Base-by-base conservation (phyloP, 2,888 invertebrate species). In the Drosophila melanosoma region DNA sequence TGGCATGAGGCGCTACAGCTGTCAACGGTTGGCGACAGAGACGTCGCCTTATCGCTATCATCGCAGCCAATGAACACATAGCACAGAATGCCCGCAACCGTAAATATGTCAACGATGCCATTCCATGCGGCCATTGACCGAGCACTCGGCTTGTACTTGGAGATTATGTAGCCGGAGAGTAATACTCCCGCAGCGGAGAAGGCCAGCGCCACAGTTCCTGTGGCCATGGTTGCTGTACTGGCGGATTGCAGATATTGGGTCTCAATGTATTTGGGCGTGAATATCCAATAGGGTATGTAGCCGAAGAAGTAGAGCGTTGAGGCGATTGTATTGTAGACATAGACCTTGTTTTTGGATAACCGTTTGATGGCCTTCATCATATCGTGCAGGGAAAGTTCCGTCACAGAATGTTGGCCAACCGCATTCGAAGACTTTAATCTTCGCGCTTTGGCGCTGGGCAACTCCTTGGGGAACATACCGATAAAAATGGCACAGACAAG, bases 211-310 rank as follows among this genome's bases (percentile, higher is more conserved):
- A 95, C 95, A 0, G 95, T 95, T 53, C 96, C 97, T 60, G 96
- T 96, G 57, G 96, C 95, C 76, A 97, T 93, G 78, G 96, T 96
- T 17, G 77, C 81, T 17, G 94, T 94, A 0, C 96, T 95, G 0
- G 97, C 96, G 0, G 96, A 95, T 81, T 96, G 95, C 63, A 95
- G 94, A 92, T 96, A 97, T 92, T 96, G 96, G 0, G 96, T 96
- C 93, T 97, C 97, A 69, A 97, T 96, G 88, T 97, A 96, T 91
- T 97, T 97, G 0, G 97, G 96, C 91, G 96, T 94, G 89, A 96
- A 97, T 57, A 96, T 96, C 95, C 96, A 96, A 87, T 96, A 96
- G 0, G 96, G 96, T 94, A 95, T 94, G 90, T 95, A 95, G 6
- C 96, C 96, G 80, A 96, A 94, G 66, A 96, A 94, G 86, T 96